A percentile compares a stretch with the other conserved stretches of the same genome.
Conservation (phyloP, 2,888 invertebrate species). For the Girardia tigrina region DNA sequence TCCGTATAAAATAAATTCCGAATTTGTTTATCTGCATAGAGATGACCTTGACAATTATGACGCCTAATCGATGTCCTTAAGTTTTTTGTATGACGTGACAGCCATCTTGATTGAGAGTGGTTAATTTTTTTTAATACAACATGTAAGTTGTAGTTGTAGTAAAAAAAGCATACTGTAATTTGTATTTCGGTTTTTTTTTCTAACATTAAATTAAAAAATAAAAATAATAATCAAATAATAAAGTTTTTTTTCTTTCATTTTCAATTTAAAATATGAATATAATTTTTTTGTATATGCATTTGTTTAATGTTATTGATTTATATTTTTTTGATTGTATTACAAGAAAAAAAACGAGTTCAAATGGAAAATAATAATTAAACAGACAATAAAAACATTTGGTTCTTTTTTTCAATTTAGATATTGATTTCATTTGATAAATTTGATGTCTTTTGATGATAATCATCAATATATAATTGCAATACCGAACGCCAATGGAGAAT, state of each 20-base stretch:
- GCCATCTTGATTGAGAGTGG: conserved; percentile 20
- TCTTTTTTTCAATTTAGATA: background rate
- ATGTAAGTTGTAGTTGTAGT: background rate
- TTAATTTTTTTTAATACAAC: conserved; percentile 16
- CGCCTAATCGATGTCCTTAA: conserved; percentile 5
- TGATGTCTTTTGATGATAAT: conserved; percentile 17
- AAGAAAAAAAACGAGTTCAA: too few species aligned
- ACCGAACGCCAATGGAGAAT: background rate
- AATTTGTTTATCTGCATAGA: background rate
- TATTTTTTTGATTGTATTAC: too few species aligned
- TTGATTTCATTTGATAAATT: background rate
- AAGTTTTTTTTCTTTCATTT: too few species aligned
- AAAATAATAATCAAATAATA: background rate
- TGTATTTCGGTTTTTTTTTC: background rate
- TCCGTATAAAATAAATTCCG: too few species aligned
- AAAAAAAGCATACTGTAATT: background rate
- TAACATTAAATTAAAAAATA: background rate
- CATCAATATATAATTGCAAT: conserved; percentile 3
- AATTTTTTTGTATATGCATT: too few species aligned
- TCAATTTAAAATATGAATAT: too few species aligned
- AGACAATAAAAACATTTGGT: background rate
- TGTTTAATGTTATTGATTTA: too few species aligned
- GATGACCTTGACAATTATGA: background rate
- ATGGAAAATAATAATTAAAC: too few species aligned
- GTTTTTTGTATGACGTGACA: conserved; percentile 1